Evolutionary conservation across 2,888 invertebrate genomes (phyloP), one percentile per base, ranked within the genome.

Genomic region (Ochropleura leucogaster): DNA sequence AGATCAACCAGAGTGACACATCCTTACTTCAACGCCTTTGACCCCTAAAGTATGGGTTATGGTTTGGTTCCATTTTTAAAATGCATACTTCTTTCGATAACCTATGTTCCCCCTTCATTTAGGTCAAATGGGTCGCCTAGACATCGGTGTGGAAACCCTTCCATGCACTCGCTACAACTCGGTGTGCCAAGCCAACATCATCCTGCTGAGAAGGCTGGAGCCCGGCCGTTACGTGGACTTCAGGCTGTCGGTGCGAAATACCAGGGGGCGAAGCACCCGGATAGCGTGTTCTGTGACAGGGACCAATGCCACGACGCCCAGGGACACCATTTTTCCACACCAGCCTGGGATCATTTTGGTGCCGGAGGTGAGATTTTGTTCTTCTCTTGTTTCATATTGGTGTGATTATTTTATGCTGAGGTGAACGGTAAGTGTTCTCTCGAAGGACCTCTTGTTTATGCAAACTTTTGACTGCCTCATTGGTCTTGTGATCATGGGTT

Each of bases 91-190:
- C 8, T 18, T 65, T 18, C 14, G 0, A 20, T 20, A 10, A 30
- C 16, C 14, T 20, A 18, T 20, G 20, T 10, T 40, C 8, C 70
- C 8, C 30, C 20, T 57, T 4, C 2, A n/a, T 77, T 42, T 88
- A 96, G 97, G 97, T 89, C 97, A 97, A 93, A 97, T 97, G 90
- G 97, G 98, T 86, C 97, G 98, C 81, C 97, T 98, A 75, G 97
- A 98, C 90, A 97, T 98, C 83, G 97, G 97, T 87, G 97, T 98
- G 83, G 98, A 98, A 92, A 97, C 98, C 86, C 97, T 99, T 76
- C 98, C 98, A 66, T 99, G 99, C 96, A 98, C 98, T 76, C 97
- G 98, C 85, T 98, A 98, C 95, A 98, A 98, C 96, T 98, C 98
- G 69, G 98, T 98, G 88, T 99, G 99, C 94, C 98, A 98, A 94